Base-by-base conservation (phyloP, 2,113 vertebrate genomes). In the Rhea pennata region DNA sequence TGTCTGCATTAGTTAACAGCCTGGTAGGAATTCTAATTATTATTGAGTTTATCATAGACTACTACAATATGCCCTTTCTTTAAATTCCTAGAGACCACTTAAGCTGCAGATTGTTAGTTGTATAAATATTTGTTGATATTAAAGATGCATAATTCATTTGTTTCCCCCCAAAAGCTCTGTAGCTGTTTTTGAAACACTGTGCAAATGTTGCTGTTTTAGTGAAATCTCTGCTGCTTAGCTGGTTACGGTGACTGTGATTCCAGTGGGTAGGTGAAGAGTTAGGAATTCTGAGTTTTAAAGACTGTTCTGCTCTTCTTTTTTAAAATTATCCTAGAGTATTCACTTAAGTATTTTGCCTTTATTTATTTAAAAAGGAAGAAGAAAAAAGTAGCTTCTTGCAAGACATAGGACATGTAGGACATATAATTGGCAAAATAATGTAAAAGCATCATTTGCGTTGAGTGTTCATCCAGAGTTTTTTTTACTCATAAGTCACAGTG, bases 21-120 rank as follows among this genome's bases (percentile, higher is more conserved):
- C 94, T 98, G 95, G 82, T 96, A 98, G 95, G 92, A 96, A 97
- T 97, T 97, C 95, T 96, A 98, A 97, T 98, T 97, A 97, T 96
- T 97, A 95, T 84, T 95, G 89, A 94, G 95, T 96, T 97, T 97
- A 93, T 96, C 88, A 93, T 58, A 54, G 53, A 95, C 50, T 92
- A 87, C 29, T 94, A 78, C 88, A 88, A 79, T 85, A 94, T 56
- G 84, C 64, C 83, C 78, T 93, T 96, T 95, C 90, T 97, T 97
- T 95, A 91, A 96, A 94, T 97, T 98, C 89, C 87, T 94, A 74
- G 84, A 96, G 93, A 97, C 87, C 93, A 71, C 78, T 98, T 97
- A 96, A 91, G 75, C 93, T 97, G 90, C 90, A 97, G 95, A 97
- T 95, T 87, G 82, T 85, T 94, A 85, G 54, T 83, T 97, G 86